Base-by-base conservation (phyloP, 30 jellyfish, hydroid and myxozoan species). In the Catostylus mosaicus region DNA sequence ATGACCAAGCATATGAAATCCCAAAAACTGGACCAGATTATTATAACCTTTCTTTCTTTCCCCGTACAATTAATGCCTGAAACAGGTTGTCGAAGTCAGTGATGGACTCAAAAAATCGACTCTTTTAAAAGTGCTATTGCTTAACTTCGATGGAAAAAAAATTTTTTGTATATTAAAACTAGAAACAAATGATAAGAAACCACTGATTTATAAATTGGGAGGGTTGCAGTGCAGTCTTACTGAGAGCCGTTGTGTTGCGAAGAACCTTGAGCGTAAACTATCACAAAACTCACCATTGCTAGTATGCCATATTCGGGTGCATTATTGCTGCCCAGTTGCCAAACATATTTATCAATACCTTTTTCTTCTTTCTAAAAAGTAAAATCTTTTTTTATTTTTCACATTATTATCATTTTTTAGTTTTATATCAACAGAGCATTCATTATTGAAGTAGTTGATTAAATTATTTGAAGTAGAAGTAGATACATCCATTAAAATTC, bases 1-100 rank as follows among this genome's bases (percentile, higher is more conserved):
- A n/a, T n/a, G 77, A 76, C 77, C 77, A 76, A 76, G 66, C 66
- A 60, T 57, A 76, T 59, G 57, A 74, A 74, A 32, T 52, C 86
- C 56, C 74, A 32, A 48, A 67, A 76, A 37, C 67, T 52, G 77
- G 88, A 23, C 86, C 86, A 22, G 75, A 75, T 52, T 52, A 75
- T 29, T 75, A 54, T 52, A 54, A n/a, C n/a, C n/a, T n/a, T 27
- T 29, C 22, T 68, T 68, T 68, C 35, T 22, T 68, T 30, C 65
- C 65, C 65, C 64, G 30, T 29, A 38, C 81, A 68, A 68, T 32
- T 3, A 30, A 68, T 9, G 27, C 10, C 2, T 73, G 84, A 18
- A 73, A 73, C 27, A 73, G 19, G 72, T 73, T 73, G 33, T 46
- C 76, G 7, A 52, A 64, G 3, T 66, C 22, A 29, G 7, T n/a